Evolutionary conservation across 64 coral and sea anemone genomes (phyloP).

Genomic region (Dendronephthya gigantea): DNA sequence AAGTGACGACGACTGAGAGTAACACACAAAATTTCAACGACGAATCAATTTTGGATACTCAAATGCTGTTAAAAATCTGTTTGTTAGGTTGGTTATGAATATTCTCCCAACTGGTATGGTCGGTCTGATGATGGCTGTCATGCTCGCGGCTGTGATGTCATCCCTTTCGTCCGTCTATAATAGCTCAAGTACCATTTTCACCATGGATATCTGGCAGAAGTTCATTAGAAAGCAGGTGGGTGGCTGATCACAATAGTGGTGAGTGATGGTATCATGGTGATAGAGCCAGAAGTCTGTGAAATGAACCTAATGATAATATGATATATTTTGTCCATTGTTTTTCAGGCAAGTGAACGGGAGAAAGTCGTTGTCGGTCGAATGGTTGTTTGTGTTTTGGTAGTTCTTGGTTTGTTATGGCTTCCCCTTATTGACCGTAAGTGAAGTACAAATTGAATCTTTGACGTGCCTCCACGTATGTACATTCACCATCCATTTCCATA

Average conservation of each 20-base stretch:
- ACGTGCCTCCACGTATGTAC: background rate
- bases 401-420: background rate
- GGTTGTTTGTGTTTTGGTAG: background rate
- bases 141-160: slow-evolving; percentile 30
- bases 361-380: background rate
- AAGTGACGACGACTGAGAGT: background rate
- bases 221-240: slow-evolving; percentile 15
- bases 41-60: background rate
- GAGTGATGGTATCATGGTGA: background rate
- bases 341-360: slow-evolving; percentile 6
- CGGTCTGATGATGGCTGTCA: slow-evolving; percentile 40
- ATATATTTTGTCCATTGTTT: background rate
- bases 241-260: background rate
- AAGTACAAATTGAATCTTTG: too few relatives aligned
- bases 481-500: background rate
- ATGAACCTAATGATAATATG: too few relatives aligned
- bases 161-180: slow-evolving; percentile 27
- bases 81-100: slow-evolving; percentile 20
- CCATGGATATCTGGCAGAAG: slow-evolving; percentile 31
- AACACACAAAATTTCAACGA: background rate
- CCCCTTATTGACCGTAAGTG: background rate
- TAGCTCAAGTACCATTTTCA: slow-evolving; percentile 26
- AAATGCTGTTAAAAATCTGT: background rate
- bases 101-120: slow-evolving; percentile 13
- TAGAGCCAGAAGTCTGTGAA: too few relatives aligned